Base-by-base conservation (phyloP, 2,113 vertebrate genomes). In the Panthera tigris region DNA sequence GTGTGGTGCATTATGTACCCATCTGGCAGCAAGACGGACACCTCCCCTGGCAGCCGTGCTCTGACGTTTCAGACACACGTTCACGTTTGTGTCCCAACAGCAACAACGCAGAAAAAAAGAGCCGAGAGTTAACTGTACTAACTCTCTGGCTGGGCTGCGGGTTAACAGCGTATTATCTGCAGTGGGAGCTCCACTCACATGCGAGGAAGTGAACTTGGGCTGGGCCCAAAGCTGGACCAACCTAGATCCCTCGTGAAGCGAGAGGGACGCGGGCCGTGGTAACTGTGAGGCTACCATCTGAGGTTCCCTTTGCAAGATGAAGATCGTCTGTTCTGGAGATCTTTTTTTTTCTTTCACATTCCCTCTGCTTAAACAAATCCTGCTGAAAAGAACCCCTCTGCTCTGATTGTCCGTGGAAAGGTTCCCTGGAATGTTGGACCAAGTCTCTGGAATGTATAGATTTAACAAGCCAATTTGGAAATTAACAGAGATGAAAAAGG, bases 401-500 rank as follows among this genome's bases (percentile, higher is more conserved):
- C 98, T 98, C 6, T 89, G 98, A 98, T 98, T 98, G 98, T 98
- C 97, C 97, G 96, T 97, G 98, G 96, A 98, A 97, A 96, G 93
- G 96, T 93, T 97, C 97, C 97, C 97, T 98, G 97, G 98, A 98
- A 98, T 98, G 98, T 96, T 98, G 98, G 96, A 96, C 85, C 0
- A 13, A 66, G 50, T 76, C 85, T 97, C 96, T 98, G 98, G 98
- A 99, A 99, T 98, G 98, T 97, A 98, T 86, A 97, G 97, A 98
- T 97, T 98, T 98, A 98, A 98, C n/a, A 96, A 98, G 98, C 97
- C 98, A 98, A 98, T 98, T 97, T 97, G 78, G 96, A 98, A 98
- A 99, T 98, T 98, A 98, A 98, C 96, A 55, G 96, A 98, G 97
- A 98, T 98, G 98, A 98, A 98, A 98, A 97, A 97, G 96, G 81